Evolutionary conservation across 2,797 vertebrate genomes (phyloP).

Genomic region (Syncerus caffer): DNA sequence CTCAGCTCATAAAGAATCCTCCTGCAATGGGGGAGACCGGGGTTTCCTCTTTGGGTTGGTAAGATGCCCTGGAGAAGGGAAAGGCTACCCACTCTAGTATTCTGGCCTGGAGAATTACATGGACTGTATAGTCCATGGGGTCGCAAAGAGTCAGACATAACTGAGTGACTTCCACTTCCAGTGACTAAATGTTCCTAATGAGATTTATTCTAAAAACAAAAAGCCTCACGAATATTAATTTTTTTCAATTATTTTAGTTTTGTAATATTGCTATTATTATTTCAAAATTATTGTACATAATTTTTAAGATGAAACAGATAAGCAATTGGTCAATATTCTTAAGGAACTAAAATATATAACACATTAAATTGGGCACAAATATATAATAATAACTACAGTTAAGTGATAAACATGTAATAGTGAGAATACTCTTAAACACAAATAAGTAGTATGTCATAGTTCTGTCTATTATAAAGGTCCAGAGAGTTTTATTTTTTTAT

Average conservation of each 20-base stretch:
- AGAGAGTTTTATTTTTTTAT: neutral
- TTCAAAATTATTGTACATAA: neutral
- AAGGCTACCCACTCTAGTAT: neutral
- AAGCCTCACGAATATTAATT: neutral
- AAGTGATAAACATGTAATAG: neutral
- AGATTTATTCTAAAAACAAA: neutral
- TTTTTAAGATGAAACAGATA: neutral
- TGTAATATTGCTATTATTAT: neutral
- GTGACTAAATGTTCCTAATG: neutral
- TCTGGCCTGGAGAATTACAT: neutral
- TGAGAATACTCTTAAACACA: neutral
- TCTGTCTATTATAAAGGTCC: neutral
- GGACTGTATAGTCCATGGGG: neutral
- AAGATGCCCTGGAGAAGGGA: neutral
- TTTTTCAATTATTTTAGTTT: neutral
- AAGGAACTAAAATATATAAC: neutral
- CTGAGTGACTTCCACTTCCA: neutral
- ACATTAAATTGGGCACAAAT: neutral
- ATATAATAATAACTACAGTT: neutral
- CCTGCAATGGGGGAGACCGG: neutral
- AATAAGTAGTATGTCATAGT: neutral
- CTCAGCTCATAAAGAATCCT: neutral
- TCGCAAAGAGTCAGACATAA: neutral
- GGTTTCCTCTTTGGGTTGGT: neutral
- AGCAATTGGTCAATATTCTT: neutral